Evolutionary conservation across 2,888 invertebrate species (phyloP), one percentile per base, ranked within the genome.

Genomic region (Ernsta delagoae): DNA sequence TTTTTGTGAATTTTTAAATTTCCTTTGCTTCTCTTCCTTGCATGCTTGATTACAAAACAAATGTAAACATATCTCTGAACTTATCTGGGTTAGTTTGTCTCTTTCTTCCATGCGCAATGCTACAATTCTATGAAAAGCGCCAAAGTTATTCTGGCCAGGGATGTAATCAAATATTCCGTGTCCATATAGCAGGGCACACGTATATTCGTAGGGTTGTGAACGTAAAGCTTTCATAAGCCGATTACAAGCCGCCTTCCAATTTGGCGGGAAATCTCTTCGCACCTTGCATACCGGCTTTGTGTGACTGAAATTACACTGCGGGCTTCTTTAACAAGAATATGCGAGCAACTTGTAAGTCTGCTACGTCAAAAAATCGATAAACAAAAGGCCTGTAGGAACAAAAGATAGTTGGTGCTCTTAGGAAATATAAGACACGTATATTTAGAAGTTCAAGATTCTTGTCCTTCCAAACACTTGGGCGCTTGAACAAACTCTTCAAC

Each of bases 201-300:
- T 53, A 16, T 16, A 54, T 4, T 50, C 8, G 16, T 74, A 68
- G 50, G 67, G 59, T 54, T 71, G 60, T 31, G 50, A 9, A 24
- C 12, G 63, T 73, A 66, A 71, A 74, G 68, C 77, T 77, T 78
- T 75, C 77, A 74, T 89, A 88, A 89, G 88, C 88, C 82, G 67
- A 67, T 67, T 67, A 67, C 67, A 60, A 72, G 79, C 60, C 61
- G 79, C 82, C 84, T 82, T 83, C 85, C 87, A 88, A 88, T 87
- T 89, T 86, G 83, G 80, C 79, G 79, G 81, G 82, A 86, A 87
- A 88, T 87, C 88, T 83, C 82, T 81, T 84, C 81, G 72, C 86
- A 83, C 86, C 84, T 85, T 76, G 72, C 45, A 81, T 75, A 75
- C 74, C 75, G 75, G 75, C 81, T 83, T 81, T 82, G 79, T 81